Base-by-base conservation (phyloP, 2,113 vertebrate genomes). In the Fukomys damarensis region DNA sequence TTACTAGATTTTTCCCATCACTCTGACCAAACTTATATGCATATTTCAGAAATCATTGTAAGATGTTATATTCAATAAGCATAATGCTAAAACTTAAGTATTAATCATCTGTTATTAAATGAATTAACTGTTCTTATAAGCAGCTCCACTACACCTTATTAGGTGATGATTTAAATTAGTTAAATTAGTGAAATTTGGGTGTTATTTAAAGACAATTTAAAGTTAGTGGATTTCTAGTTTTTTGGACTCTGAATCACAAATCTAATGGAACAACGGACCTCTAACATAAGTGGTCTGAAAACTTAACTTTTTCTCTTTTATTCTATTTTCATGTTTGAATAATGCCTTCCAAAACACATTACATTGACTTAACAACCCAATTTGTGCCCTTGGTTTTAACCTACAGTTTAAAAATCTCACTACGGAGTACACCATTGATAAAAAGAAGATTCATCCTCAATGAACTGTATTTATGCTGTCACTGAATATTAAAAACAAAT, bases 151-250 rank as follows among this genome's bases (percentile, higher is more conserved):
- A 7, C 32, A 5, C 24, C 35, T 32, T 87, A 30, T 87, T 79
- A 72, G 59, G 80, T 91, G 77, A 59, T 46, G 10, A 13, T 86
- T 96, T 94, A 86, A 95, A 91, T 58, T 86, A 93, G 13, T 89
- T 95, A 93, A 95, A 93, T 66, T 92, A n/a, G 16, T 66, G 46
- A 91, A 95, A 13, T 26, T 86, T 61, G 86, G 17, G 3, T 89
- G 66, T 2, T 90, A 32, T 86, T 59, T 54, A 86, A 86, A 95
- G 54, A 72, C 59, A 38, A 17, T 22, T 94, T 41, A 63, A 95
- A 88, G 26, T 41, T 7, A n/a, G 4, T 61, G 35, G 41, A 19
- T 96, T 94, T 88, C 46, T 81, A 82, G 65, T 28, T 79, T 12
- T 72, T 61, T 86, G 32, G 56, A 80, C 7, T 56, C 35, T 38